These are phyloP conservation scores for Sebastes trivittatus DNA, from an alignment of 2,797 vertebrate genomes.

Conservation along the genomic window DNA sequence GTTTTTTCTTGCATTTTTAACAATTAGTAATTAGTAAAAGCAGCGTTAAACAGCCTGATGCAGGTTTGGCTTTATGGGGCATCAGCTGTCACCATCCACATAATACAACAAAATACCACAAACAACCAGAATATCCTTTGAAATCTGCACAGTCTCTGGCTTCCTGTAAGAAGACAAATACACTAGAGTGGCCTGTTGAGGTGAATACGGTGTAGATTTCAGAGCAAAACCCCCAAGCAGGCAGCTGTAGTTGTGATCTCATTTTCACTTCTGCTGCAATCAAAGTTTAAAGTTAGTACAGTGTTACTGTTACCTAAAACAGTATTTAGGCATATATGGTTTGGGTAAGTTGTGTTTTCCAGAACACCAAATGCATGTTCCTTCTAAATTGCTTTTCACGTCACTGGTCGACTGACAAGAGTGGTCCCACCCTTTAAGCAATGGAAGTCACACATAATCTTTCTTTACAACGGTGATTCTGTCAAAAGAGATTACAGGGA, in stretches of 20 bases:
- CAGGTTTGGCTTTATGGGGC: background rate
- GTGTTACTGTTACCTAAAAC: background rate
- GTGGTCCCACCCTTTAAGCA: background rate
- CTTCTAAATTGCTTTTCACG: background rate
- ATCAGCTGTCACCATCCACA: background rate
- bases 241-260: background rate
- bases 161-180: background rate
- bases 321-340: background rate
- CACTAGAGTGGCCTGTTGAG: background rate
- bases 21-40: too few relatives aligned
- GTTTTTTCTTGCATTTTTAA: background rate
- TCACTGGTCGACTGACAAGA: conserved; percentile 9
- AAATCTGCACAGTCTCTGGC: background rate
- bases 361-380: background rate
- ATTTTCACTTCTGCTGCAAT: background rate
- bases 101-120: background rate
- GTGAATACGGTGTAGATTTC: background rate
- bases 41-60: background rate
- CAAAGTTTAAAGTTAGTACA: background rate
- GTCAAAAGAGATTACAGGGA: conserved; percentile 24
- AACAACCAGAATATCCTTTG: background rate
- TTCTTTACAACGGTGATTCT: conserved; percentile 15
- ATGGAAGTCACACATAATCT: conserved; percentile 6
- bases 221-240: background rate
- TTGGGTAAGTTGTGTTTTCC: background rate